Evolutionary conservation across 2,888 invertebrate species (phyloP).

Genomic region (Xylocampa areola): DNA sequence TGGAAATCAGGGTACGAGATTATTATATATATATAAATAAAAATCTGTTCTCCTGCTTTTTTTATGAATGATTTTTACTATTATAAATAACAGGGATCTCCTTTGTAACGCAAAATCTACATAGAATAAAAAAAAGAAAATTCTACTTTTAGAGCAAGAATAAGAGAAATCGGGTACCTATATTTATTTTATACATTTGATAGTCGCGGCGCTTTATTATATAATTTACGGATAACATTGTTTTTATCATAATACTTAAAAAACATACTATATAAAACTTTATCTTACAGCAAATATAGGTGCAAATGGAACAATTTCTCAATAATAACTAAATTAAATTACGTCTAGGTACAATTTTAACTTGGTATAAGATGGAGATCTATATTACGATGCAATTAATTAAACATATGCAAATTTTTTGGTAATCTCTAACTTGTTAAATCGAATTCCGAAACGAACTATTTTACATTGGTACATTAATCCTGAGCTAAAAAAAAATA

Average conservation of each 20-base stretch:
- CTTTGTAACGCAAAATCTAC: too few species aligned
- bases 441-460: too few species aligned
- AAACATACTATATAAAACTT: constrained; percentile 20
- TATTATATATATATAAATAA: too few species aligned
- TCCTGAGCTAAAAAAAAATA: too few species aligned
- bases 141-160: too few species aligned
- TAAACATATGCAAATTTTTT: not conserved
- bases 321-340: constrained; percentile 30
- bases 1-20: too few species aligned
- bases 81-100: too few species aligned
- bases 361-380: constrained; percentile 68
- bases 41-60: not conserved
- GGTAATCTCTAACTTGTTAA: too few species aligned
- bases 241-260: not conserved
- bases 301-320: constrained; percentile 69
- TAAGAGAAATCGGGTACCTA: too few species aligned
- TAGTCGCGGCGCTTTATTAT: not conserved
- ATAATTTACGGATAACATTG: constrained; percentile 16
- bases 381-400: constrained; percentile 38
- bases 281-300: constrained; percentile 78
- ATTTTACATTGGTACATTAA: too few species aligned
- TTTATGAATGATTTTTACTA: too few species aligned
- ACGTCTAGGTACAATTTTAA: not conserved
- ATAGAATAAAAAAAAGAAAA: too few species aligned
- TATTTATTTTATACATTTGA: not conserved